Evolutionary conservation across 30 jellyfish, hydroid and myxozoan species (phyloP), one percentile per base, ranked within the genome.

Genomic region (Hydractinia echinata): DNA sequence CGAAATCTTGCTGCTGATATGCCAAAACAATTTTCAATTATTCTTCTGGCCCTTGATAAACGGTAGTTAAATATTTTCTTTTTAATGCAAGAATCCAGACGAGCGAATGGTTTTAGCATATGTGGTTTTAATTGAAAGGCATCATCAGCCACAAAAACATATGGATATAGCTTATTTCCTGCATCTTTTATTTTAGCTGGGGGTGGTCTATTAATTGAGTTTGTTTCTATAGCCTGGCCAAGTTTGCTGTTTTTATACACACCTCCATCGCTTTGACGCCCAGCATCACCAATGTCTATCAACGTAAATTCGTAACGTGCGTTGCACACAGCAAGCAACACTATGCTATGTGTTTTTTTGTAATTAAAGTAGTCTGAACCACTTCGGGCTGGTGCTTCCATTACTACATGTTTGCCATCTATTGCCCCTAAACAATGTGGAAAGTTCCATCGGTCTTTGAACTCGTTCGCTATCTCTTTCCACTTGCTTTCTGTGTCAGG

Each of bases 241-340:
- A 80, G 50, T 44, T 80, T 61, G 84, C 87, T 80, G 67, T 80
- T 80, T 16, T 39, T 54, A 61, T 80, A 61, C 20, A 80, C 83
- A 80, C 87, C 77, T 20, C 87, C 87, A 51, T 80, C 87, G 61
- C 87, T 80, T 80, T 80, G 87, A 51, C 87, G 84, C 58, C 87
- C 85, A 52, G 16, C 30, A 50, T 62, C 73, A 15, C 73, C 81
- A 15, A 71, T 51, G 48, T 71, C 81, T 71, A 51, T 51, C 60
- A 71, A 71, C 55, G 81, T 71, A 56, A 71, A 71, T 71, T 71
- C 16, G 60, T 71, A 71, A 53, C 58, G 50, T 16, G 85, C 85
- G 58, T 77, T 61, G 81, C 85, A 77, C 78, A 64, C 78, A 53
- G 85, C 85, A 18, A 77, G 78, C 53, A 77, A 61, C 21, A 77